phyloP scores from a whole-genome alignment of 2,888 invertebrate species.

The Cheilosia soror region DNA sequence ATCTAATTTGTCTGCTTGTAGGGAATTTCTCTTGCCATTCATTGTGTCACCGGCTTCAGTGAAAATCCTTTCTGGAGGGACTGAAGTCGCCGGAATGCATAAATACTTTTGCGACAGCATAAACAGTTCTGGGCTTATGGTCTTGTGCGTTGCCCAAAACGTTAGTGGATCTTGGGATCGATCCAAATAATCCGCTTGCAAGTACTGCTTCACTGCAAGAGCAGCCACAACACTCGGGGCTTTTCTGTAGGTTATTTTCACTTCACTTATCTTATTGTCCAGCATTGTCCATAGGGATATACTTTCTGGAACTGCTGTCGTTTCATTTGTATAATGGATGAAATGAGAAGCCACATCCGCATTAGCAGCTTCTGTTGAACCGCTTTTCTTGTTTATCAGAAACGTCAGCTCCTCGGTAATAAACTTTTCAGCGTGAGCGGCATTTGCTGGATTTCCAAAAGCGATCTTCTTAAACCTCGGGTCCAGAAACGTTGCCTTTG shows the following conservation, averaged over 20 bases:
- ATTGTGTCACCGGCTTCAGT: conserved; percentile 2
- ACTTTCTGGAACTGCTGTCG: neutral
- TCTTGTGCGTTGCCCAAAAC: conserved; percentile 20
- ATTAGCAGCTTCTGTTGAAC: neutral
- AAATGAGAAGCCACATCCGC: neutral
- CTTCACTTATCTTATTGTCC: conserved; percentile 25
- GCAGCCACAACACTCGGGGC: conserved; percentile 16
- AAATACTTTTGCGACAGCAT: conserved; percentile 23
- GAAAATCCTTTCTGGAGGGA: conserved; percentile 28
- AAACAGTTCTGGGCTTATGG: conserved; percentile 3
- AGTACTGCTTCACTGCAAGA: conserved; percentile 20
- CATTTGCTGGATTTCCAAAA: conserved; percentile 32
- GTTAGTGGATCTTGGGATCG: conserved; percentile 11
- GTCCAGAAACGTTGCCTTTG: conserved; percentile 42
- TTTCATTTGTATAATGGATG: neutral
- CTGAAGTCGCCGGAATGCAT: conserved; percentile 22
- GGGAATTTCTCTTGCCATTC: neutral
- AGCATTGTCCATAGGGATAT: conserved; percentile 31
- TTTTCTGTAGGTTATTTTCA: neutral
- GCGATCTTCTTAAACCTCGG: conserved; percentile 42
- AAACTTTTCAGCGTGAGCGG: conserved; percentile 12
- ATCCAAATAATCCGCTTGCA: neutral
- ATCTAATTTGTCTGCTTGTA: neutral
- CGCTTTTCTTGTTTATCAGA: conserved; percentile 1
- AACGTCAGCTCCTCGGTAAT: neutral